Evolutionary conservation across 2,113 vertebrate genomes (phyloP).

Genomic region (mouse (Mus musculus)): GRCm39 chr9:46630501-46631000

Average conservation of each 20-base stretch:
- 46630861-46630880: background rate
- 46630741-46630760: background rate
- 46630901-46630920: background rate
- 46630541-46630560: background rate
- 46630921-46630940: background rate
- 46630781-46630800: background rate
- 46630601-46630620: background rate
- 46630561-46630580: constrained; percentile 22
- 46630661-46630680: background rate
- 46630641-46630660: background rate
- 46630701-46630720: background rate
- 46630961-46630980: background rate
- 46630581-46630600: background rate
- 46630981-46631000: background rate
- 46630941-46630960: background rate
- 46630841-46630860: background rate
- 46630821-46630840: background rate
- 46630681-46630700: background rate
- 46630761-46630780: background rate
- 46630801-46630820: background rate
- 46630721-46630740: background rate
- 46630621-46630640: constrained; percentile 36
- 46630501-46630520: background rate
- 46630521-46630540: background rate
- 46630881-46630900: background rate